Conservation (phyloP, 1,140 invertebrate species). For the Monomorium pharaonis region DNA sequence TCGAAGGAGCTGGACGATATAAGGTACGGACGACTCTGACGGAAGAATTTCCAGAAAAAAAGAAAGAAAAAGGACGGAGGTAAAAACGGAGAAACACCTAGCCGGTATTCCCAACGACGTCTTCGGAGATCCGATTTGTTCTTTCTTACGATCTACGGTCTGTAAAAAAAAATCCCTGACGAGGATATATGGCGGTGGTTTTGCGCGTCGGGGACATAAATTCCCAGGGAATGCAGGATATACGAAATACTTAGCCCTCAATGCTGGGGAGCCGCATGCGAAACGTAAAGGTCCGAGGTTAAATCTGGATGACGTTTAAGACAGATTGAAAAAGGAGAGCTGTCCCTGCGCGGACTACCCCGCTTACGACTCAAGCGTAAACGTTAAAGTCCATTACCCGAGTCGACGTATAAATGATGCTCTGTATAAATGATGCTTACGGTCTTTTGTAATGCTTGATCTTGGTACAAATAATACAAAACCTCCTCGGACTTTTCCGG, state of each 20-base stretch:
- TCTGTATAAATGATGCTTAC: neutral
- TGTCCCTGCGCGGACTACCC: neutral
- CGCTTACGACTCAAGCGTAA: neutral
- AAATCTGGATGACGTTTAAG: neutral
- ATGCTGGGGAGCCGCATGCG: neutral
- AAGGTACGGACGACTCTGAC: neutral
- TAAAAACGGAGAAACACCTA: neutral
- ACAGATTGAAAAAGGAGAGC: neutral
- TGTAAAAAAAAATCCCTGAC: constrained; percentile 22
- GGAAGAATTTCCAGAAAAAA: neutral
- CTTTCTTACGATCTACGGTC: constrained; percentile 18
- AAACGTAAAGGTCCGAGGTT: neutral
- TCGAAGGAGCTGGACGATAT: neutral
- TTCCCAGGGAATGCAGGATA: neutral
- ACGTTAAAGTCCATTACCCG: constrained; percentile 1
- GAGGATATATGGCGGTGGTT: neutral
- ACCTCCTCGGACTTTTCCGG: neutral
- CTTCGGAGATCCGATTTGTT: neutral
- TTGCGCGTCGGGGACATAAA: constrained; percentile 20
- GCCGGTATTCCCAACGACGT: neutral
- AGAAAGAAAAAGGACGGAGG: neutral
- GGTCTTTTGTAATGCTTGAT: neutral
- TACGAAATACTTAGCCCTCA: constrained; percentile 23
- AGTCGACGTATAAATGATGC: too few species aligned
- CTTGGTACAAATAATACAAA: neutral